phyloP scores from a whole-genome alignment of 2,113 vertebrate species.

The Recurvirostra avosetta region DNA sequence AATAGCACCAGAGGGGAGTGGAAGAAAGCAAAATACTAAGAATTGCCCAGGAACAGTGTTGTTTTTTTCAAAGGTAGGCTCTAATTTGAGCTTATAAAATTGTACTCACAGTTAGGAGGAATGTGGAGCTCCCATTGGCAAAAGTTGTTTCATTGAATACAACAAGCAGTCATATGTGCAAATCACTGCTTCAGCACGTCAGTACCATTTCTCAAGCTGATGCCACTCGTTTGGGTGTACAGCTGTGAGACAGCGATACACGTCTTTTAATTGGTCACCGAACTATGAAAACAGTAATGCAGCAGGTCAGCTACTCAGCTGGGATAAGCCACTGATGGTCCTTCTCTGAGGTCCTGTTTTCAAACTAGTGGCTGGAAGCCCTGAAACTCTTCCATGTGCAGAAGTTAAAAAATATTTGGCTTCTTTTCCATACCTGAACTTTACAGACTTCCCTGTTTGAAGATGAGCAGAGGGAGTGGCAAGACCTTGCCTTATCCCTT shows the following conservation, averaged over 20 bases:
- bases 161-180: neutral
- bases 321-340: neutral
- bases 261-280: neutral
- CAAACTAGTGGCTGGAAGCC: neutral
- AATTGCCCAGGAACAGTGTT: neutral
- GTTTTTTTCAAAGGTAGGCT: neutral
- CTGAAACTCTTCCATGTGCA: neutral
- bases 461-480: neutral
- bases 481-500: neutral
- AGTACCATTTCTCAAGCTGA: neutral
- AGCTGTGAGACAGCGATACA: neutral
- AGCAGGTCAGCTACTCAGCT: neutral
- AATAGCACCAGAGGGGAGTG: neutral
- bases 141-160: neutral
- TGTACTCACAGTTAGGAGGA: neutral
- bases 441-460: neutral
- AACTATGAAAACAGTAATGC: neutral
- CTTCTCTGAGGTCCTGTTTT: neutral
- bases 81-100: neutral
- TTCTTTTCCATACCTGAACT: neutral
- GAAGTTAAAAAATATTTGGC: neutral
- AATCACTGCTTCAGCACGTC: rapidly evolving
- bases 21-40: neutral
- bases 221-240: neutral
- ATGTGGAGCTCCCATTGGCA: neutral